Percentiles rank a stretch among this genome's conserved stretches.
These are phyloP conservation scores for Petromus typicus DNA, from an alignment of 2,113 vertebrate species.

Conservation along the genomic window DNA sequence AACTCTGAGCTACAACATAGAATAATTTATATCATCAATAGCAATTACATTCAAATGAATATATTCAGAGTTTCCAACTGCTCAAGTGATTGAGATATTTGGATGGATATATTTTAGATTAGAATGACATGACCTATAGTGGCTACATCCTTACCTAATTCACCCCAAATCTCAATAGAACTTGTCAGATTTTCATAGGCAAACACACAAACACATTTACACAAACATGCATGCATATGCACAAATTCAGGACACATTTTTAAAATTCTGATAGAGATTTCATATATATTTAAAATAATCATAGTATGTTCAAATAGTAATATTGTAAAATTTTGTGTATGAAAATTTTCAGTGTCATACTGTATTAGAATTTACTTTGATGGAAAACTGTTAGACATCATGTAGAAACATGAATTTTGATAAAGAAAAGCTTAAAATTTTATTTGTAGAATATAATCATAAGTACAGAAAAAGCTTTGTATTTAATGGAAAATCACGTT, in stretches of 20 bases:
- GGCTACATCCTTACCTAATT: not conserved
- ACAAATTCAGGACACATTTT: not conserved
- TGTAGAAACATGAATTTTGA: not conserved
- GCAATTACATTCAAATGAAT: not conserved
- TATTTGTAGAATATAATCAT: not conserved
- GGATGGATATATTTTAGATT: not conserved
- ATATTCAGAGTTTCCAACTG: not conserved
- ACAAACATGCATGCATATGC: not conserved
- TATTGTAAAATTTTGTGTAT: not conserved
- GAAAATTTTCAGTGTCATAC: not conserved
- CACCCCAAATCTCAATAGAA: not conserved
- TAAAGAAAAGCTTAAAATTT: not conserved
- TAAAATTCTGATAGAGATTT: not conserved
- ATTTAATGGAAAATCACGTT: not conserved
- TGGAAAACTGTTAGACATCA: not conserved
- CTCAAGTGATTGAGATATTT: not conserved
- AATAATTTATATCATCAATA: not conserved
- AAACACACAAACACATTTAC: too few species aligned
- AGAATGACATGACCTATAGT: not conserved
- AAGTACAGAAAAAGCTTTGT: not conserved
- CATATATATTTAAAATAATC: not conserved
- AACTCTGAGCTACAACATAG: not conserved
- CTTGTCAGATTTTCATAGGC: not conserved
- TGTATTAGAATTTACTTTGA: not conserved
- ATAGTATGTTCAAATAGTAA: not conserved